Percentiles rank a stretch among this genome's conserved stretches.
These are phyloP conservation scores for Aphis gossypii DNA, from an alignment of 1,140 invertebrate species.

Conservation along the genomic window DNA sequence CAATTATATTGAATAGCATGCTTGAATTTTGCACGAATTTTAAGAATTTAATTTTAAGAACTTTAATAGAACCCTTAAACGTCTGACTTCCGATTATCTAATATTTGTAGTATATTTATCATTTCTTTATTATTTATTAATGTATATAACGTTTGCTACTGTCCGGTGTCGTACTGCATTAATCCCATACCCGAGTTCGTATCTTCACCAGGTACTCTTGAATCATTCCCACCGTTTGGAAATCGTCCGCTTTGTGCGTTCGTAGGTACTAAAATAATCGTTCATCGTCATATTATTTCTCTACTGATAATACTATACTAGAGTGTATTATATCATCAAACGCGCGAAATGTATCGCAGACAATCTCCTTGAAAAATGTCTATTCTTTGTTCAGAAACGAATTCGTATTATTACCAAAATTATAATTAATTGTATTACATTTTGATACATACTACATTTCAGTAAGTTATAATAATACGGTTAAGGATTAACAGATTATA, in stretches of 20 bases:
- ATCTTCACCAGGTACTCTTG: not conserved
- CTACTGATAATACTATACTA: not conserved
- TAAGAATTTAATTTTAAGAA: too few relatives aligned
- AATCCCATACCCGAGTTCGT: not conserved
- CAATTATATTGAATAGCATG: too few relatives aligned
- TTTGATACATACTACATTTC: not conserved
- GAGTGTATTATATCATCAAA: not conserved
- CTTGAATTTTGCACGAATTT: too few relatives aligned
- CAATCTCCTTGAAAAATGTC: not conserved
- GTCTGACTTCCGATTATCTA: not conserved
- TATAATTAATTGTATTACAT: not conserved
- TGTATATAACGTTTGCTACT: not conserved
- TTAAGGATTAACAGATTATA: not conserved
- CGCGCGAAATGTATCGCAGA: not conserved
- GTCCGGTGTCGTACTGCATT: not conserved
- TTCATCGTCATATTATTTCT: not conserved
- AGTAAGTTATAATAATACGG: not conserved
- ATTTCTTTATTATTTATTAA: not conserved
- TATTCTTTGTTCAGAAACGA: not conserved
- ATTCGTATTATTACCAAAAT: not conserved
- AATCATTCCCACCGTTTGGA: not conserved
- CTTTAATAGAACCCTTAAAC: not conserved
- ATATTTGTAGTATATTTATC: not conserved
- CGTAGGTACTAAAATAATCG: not conserved
- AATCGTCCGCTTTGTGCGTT: not conserved